phyloP scores from a whole-genome alignment of 2,888 invertebrate species.

The Hyposoter dolosus region DNA sequence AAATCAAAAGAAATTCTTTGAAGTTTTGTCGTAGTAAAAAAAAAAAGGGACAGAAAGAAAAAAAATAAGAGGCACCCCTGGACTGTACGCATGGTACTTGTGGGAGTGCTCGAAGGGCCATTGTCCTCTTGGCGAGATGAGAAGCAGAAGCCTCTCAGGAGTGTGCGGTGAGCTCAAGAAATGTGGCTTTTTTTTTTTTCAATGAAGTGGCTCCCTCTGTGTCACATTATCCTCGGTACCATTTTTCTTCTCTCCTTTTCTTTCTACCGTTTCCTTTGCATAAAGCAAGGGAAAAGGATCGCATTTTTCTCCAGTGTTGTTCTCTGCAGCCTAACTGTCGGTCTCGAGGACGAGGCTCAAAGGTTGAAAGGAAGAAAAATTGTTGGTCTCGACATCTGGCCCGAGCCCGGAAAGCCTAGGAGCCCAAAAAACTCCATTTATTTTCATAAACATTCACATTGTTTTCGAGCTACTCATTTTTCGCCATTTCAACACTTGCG shows the following conservation, averaged over 20 bases:
- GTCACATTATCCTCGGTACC: conserved; percentile 33
- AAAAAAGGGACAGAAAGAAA: neutral
- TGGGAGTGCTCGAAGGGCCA: conserved; percentile 54
- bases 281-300: conserved; percentile 27
- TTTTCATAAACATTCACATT: neutral
- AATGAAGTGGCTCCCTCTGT: conserved; percentile 55
- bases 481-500: neutral
- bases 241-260: conserved; percentile 10
- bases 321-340: neutral
- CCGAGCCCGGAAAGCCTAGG: neutral
- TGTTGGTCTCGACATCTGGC: neutral
- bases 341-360: conserved; percentile 3
- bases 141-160: conserved; percentile 54
- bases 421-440: neutral
- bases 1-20: conserved; percentile 30
- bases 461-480: neutral
- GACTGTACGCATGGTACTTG: conserved; percentile 26
- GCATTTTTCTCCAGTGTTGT: neutral
- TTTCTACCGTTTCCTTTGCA: conserved; percentile 22
- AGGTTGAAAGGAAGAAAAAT: conserved; percentile 17
- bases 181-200: conserved; percentile 21
- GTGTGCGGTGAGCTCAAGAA: neutral
- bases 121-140: conserved; percentile 63
- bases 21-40: conserved; percentile 56
- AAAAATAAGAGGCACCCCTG: conserved; percentile 25